Evolutionary conservation across 2,888 invertebrate genomes (phyloP), one percentile per base, ranked within the genome.

Genomic region (Drosophila nigricruria): DNA sequence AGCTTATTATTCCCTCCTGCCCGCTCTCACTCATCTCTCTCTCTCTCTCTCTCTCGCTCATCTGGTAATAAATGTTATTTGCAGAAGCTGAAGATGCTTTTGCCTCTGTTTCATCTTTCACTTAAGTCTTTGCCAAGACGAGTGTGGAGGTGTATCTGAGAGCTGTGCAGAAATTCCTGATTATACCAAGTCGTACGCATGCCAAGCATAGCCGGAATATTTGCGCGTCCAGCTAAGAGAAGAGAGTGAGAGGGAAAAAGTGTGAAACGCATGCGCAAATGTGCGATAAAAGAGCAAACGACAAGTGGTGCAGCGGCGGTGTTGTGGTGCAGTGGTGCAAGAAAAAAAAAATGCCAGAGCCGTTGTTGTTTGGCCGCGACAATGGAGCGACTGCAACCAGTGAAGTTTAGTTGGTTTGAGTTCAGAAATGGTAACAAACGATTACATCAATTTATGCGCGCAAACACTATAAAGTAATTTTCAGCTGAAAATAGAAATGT

Each of bases 371-470:
- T 40, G 69, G 68, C 61, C 34, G 53, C 73, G 68, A 59, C 76
- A 76, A 72, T 76, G 67, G 62, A 66, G 76, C 63, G 65, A 73
- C 49, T 54, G 45, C 54, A 66, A 53, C 62, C 63, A 63, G 74
- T 77, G 72, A 61, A 85, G 81, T 85, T 74, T 67, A 78, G 75
- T 80, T 75, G 49, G 70, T 40, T 54, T 62, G 23, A 70, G 67
- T 82, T 77, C 81, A 87, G 82, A 91, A 91, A 91, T 91, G 91
- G 91, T 91, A 91, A 90, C 91, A 91, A 91, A 90, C 91, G 88
- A 91, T 91, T 91, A 91, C 91, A 88, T 87, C 89, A 91, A 91
- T 91, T 91, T 91, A 91, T 91, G 90, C 89, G 91, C 74, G 74
- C 88, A 81, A 91, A 88, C 91, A 91, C 91, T 91, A 90, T 89